Base-by-base conservation (phyloP, 2,797 vertebrate species). In the Benthosema pterotum region DNA sequence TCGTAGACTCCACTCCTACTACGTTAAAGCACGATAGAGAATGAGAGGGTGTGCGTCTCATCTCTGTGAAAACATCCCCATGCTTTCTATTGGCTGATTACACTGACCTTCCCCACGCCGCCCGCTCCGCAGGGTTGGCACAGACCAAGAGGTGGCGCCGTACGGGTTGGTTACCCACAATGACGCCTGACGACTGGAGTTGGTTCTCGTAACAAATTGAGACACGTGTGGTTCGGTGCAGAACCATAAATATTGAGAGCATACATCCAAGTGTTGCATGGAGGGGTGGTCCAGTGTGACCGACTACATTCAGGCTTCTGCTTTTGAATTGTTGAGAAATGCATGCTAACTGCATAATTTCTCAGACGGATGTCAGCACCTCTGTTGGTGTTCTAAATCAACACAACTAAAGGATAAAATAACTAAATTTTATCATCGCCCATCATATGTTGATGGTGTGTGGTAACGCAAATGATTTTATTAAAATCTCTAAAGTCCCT, bases 11-110 rank as follows among this genome's bases (percentile, higher is more conserved):
- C 61, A 90, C 90, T 11, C 87, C 89, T 12, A 52, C 64, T 3
- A 63, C 87, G 57, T 68, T 86, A 62, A 92, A 90, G 83, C 86
- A 69, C 66, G 67, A 25, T 64, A 71, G 62, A 17, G 92, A 93
- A 61, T 92, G 82, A 91, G 65, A 45, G 42, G 25, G 12, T 47
- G 14, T 25, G 64, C 15, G 25, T 32, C 12, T 60, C 12, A 16
- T 56, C 67, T 52, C 57, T 42, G 38, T 22, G 16, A 46, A n/a
- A 42, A 43, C 13, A 14, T 64, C 53, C 47, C 42, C 63, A 56
- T 52, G 59, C 52, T 72, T 67, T 60, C 48, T 53, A 38, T 63
- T 67, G 72, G 70, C 69, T 54, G 69, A 67, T 56, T 69, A 53
- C 65, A 53, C 47, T 12, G 64, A 67, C 66, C 65, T 45, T 66